Conservation (phyloP, 2,113 vertebrate species). For the Spea bombifrons region DNA sequence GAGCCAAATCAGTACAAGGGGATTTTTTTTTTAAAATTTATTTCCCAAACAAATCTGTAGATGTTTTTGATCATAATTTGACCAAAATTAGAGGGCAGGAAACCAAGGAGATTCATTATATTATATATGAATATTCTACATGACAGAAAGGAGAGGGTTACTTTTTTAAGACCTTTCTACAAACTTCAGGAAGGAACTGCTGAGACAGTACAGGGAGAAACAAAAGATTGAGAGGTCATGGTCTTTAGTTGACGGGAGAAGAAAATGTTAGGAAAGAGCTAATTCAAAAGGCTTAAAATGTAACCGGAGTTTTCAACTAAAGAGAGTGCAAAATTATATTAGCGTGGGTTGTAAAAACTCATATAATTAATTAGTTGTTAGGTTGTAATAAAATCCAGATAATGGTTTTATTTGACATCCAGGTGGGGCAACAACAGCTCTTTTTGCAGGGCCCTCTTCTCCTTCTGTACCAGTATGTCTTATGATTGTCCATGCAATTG, state of each 20-base stretch:
- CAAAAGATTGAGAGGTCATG: no score
- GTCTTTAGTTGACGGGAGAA: neutral
- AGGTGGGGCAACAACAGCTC: no score
- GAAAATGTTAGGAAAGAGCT: neutral
- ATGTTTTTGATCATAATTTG: constrained; percentile 8
- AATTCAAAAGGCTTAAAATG: no score
- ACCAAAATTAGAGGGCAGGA: neutral
- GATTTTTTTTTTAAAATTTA: constrained; percentile 20
- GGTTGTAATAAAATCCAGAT: no score
- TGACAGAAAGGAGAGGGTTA: neutral
- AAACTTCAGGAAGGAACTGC: neutral
- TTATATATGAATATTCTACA: neutral
- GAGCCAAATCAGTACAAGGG: constrained; percentile 14
- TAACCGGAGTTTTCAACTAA: no score
- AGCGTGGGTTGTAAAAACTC: no score
- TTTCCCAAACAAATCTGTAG: constrained; percentile 16
- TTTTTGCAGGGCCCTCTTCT: no score
- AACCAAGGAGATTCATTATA: neutral
- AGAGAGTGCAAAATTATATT: no score
- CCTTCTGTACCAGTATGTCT: no score
- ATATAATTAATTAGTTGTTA: no score
- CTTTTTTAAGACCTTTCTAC: neutral
- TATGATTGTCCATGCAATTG: no score
- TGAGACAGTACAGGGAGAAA: neutral
- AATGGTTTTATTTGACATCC: no score